A percentile compares a stretch with the other conserved stretches of the same genome.
Conservation (phyloP, 1,140 invertebrate genomes). For the Drosophila lacteicornis region DNA sequence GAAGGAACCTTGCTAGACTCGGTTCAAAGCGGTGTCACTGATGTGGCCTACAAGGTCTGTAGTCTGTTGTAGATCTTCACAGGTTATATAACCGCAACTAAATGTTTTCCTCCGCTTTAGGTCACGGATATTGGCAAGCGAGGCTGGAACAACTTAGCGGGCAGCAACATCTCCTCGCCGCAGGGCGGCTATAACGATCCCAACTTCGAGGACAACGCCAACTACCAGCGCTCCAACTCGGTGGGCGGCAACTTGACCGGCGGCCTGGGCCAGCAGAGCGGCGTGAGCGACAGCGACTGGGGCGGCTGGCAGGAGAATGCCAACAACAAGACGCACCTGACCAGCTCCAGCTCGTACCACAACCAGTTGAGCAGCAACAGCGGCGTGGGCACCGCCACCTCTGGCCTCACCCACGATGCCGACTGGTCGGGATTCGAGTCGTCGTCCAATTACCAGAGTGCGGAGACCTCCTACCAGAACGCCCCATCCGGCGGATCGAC, state of each 20-base stretch:
- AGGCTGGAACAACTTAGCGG: conserved; percentile 89
- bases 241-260: conserved; percentile 69
- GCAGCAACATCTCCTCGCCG: conserved; percentile 86
- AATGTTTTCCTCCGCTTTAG: conserved; percentile 80
- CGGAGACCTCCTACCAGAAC: conserved; percentile 79
- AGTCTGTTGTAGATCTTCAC: conserved; percentile 3
- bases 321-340: conserved; percentile 69
- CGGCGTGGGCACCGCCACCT: conserved; percentile 13
- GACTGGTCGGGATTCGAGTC: conserved; percentile 75
- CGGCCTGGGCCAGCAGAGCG: conserved; percentile 72
- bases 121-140: conserved; percentile 89
- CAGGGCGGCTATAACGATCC: conserved; percentile 75
- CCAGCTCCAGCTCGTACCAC: conserved; percentile 77
- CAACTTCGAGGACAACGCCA: conserved; percentile 66
- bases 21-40: conserved; percentile 88
- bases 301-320: conserved; percentile 77
- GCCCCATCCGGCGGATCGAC: conserved; percentile 63
- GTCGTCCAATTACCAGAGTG: conserved; percentile 64
- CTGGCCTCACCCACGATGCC: conserved; percentile 59
- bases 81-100: neutral
- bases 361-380: conserved; percentile 62
- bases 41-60: conserved; percentile 88
- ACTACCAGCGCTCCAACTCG: conserved; percentile 81
- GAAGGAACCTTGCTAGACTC: conserved; percentile 90
- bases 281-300: conserved; percentile 74